Percentiles rank a stretch among this genome's conserved stretches.
Conservation (phyloP, 2,888 invertebrate genomes). For the Drosophila niveifrons region DNA sequence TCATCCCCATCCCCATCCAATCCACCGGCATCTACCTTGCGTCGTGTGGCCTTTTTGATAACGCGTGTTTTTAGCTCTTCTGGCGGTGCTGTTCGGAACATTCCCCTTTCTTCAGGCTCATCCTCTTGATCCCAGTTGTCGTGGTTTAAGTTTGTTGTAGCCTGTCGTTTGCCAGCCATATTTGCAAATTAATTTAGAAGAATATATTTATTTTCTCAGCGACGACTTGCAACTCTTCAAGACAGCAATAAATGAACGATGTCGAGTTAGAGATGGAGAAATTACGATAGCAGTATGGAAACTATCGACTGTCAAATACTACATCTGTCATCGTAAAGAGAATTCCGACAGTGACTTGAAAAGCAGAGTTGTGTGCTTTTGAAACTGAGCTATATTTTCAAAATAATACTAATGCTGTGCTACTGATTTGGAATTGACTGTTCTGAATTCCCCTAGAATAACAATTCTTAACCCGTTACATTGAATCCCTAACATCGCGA, state of each 20-base stretch:
- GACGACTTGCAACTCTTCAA: constrained; percentile 10
- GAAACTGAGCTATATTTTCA: too few species aligned
- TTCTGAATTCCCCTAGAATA: too few species aligned
- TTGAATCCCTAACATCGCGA: too few species aligned
- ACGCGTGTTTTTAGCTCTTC: constrained; percentile 91
- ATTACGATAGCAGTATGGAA: background rate
- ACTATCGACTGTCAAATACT: background rate
- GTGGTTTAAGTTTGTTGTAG: constrained; percentile 91
- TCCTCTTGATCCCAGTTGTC: constrained; percentile 95
- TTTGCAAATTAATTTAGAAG: background rate
- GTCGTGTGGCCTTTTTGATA: constrained; percentile 90
- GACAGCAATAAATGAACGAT: constrained; percentile 4
- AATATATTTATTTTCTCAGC: background rate
- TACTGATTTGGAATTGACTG: too few species aligned
- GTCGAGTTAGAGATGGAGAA: background rate
- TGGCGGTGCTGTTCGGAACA: constrained; percentile 89
- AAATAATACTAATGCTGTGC: too few species aligned
- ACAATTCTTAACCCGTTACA: too few species aligned
- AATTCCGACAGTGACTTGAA: too few species aligned
- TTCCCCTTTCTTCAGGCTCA: constrained; percentile 91
- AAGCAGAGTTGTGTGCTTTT: too few species aligned
- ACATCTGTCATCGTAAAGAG: too few species aligned
- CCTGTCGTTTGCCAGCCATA: constrained; percentile 92
- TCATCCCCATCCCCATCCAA: constrained; percentile 47
- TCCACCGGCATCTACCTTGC: constrained; percentile 68